phyloP scores from a whole-genome alignment of 1,140 invertebrate species.

The Drosophila tropicalis region DNA sequence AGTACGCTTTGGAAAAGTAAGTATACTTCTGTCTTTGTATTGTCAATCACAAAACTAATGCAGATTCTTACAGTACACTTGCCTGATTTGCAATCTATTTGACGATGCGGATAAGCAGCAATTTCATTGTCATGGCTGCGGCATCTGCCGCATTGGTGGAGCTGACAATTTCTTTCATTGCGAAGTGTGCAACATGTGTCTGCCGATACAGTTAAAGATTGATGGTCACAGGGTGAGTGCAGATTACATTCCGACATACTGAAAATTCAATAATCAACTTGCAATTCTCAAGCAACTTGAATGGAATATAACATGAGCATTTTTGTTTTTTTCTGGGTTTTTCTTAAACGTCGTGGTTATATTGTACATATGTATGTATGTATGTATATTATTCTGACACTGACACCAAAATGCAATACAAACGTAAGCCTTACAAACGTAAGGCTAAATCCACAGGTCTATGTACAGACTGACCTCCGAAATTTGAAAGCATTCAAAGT shows the following conservation, averaged over 20 bases:
- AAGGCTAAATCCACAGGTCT: neutral
- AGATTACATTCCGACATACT: neutral
- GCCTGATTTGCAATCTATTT: slow-evolving; percentile 93
- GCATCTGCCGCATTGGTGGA: slow-evolving; percentile 94
- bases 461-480: slow-evolving; percentile 29
- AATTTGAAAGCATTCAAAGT: slow-evolving; percentile 41
- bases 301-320: too few relatives aligned
- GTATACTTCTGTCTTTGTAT: slow-evolving; percentile 22
- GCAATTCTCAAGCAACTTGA: neutral
- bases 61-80: slow-evolving; percentile 88
- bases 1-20: slow-evolving; percentile 89
- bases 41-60: neutral
- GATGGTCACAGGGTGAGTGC: slow-evolving; percentile 90
- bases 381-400: neutral
- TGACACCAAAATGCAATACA: neutral
- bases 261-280: neutral
- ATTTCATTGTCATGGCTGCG: slow-evolving; percentile 94
- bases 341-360: too few relatives aligned
- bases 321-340: neutral
- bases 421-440: too few relatives aligned
- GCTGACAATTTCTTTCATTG: slow-evolving; percentile 94
- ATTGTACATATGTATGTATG: too few relatives aligned
- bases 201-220: slow-evolving; percentile 89
- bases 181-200: slow-evolving; percentile 93
- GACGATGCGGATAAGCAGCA: slow-evolving; percentile 94